Percentiles rank a stretch among this genome's conserved stretches.
phyloP scores from a whole-genome alignment of 2,113 vertebrate species.

The Dascyllus trimaculatus region DNA sequence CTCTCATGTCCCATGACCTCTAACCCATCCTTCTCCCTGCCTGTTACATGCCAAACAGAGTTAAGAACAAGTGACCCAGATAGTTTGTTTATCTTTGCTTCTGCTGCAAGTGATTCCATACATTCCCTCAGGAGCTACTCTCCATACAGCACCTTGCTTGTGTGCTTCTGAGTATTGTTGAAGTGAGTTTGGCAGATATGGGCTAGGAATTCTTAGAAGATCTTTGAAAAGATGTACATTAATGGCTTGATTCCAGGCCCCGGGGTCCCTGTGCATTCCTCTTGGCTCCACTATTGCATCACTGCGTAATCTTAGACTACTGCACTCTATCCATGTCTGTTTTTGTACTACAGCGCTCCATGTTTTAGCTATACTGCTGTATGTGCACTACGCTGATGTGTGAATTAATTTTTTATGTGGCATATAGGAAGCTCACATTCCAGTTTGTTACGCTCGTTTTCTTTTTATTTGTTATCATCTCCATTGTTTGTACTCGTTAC shows the following conservation, averaged over 20 bases:
- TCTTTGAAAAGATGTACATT: constrained; percentile 45
- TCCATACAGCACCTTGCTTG: constrained; percentile 33
- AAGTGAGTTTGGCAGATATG: constrained; percentile 36
- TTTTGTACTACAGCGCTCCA: constrained; percentile 21
- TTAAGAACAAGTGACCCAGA: constrained; percentile 66
- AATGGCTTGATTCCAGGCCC: constrained; percentile 40
- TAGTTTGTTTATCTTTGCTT: constrained; percentile 59
- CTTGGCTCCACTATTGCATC: constrained; percentile 24
- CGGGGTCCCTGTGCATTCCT: constrained; percentile 26
- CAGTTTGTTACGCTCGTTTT: constrained; percentile 2
- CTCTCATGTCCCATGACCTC: constrained; percentile 58
- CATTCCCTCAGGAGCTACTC: constrained; percentile 41
- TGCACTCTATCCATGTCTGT: constrained; percentile 1
- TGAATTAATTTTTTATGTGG: constrained; percentile 20
- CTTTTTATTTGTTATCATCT: too few species aligned
- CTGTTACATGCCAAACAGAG: constrained; percentile 60
- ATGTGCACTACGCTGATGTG: constrained; percentile 1
- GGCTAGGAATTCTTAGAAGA: constrained; percentile 38
- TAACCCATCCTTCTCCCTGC: constrained; percentile 53
- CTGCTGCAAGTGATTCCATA: constrained; percentile 62
- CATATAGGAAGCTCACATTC: constrained; percentile 2
- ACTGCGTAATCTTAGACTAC: constrained; percentile 2
- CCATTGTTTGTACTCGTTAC: constrained; percentile 10
- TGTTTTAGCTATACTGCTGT: not conserved
- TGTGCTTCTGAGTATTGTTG: constrained; percentile 17